These are phyloP conservation scores for Zaprionus vittiger DNA, from an alignment of 1,140 invertebrate genomes.

Conservation along the genomic window DNA sequence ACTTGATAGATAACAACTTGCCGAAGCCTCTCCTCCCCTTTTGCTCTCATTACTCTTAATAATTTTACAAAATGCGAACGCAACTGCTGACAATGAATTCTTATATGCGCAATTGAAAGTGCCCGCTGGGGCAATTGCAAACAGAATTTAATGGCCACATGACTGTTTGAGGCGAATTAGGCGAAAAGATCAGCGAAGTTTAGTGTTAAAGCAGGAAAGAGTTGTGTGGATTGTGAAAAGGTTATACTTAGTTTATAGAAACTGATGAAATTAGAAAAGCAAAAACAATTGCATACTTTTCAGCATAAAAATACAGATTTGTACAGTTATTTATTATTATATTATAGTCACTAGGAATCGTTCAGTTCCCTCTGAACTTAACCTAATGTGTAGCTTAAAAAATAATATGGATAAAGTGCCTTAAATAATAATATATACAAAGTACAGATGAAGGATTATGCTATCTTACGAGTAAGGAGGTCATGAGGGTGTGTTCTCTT, in stretches of 20 bases:
- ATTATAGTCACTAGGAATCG: too few species aligned
- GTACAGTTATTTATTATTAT: too few species aligned
- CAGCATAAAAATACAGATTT: background rate
- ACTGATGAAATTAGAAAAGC: background rate
- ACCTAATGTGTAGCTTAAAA: too few species aligned
- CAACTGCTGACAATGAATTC: constrained; percentile 67
- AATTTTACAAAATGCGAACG: constrained; percentile 57
- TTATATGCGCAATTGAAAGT: constrained; percentile 69
- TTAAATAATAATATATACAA: too few species aligned
- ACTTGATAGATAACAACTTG: constrained; percentile 44
- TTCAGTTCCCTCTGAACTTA: too few species aligned
- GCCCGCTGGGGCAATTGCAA: background rate
- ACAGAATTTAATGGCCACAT: constrained; percentile 8
- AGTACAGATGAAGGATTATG: too few species aligned
- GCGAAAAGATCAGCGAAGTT: background rate
- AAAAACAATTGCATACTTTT: constrained; percentile 4
- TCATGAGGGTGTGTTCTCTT: too few species aligned
- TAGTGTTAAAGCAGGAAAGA: background rate
- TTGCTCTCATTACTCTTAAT: constrained; percentile 57
- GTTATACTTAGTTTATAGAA: background rate
- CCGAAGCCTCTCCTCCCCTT: background rate
- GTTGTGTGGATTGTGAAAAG: background rate
- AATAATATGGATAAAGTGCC: too few species aligned
- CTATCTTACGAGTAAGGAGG: too few species aligned
- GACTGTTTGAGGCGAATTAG: background rate